Conservation (phyloP, 1,140 invertebrate genomes). For the Galleria mellonella region DNA sequence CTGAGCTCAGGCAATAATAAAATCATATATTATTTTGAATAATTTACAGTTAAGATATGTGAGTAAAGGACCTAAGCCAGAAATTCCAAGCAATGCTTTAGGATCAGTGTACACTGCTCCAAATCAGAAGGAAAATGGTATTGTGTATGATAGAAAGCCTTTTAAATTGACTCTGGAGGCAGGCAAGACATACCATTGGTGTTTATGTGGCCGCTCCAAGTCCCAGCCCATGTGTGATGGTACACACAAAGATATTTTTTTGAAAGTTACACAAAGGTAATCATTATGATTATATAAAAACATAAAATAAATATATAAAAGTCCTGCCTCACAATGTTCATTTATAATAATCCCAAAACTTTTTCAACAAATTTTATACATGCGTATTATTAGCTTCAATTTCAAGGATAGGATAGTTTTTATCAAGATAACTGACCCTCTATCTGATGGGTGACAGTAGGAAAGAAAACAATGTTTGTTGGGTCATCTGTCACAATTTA, state of each 20-base stretch:
- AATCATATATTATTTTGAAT: neutral
- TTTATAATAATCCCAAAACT: too few relatives aligned
- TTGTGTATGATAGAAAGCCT: conserved; percentile 91
- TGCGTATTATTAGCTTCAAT: too few relatives aligned
- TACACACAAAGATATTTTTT: conserved; percentile 85
- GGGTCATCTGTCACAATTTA: too few relatives aligned
- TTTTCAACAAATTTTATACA: too few relatives aligned
- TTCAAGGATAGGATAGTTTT: too few relatives aligned
- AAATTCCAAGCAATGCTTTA: conserved; percentile 80
- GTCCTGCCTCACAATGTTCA: too few relatives aligned
- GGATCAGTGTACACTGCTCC: conserved; percentile 75
- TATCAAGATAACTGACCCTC: too few relatives aligned
- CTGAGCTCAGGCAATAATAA: too few relatives aligned
- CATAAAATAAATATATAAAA: too few relatives aligned
- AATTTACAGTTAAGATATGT: conserved; percentile 33
- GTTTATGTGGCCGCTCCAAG: conserved; percentile 93
- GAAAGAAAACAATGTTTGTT: too few relatives aligned
- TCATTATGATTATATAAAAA: too few relatives aligned
- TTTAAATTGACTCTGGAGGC: conserved; percentile 85
- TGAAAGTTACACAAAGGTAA: conserved; percentile 81
- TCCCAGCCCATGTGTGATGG: conserved; percentile 96
- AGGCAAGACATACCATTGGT: conserved; percentile 94
- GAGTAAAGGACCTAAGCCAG: conserved; percentile 55
- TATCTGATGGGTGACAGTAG: too few relatives aligned
- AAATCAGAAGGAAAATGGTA: conserved; percentile 80